Base-by-base conservation (phyloP, 2,113 vertebrate genomes). In the Martes martes region DNA sequence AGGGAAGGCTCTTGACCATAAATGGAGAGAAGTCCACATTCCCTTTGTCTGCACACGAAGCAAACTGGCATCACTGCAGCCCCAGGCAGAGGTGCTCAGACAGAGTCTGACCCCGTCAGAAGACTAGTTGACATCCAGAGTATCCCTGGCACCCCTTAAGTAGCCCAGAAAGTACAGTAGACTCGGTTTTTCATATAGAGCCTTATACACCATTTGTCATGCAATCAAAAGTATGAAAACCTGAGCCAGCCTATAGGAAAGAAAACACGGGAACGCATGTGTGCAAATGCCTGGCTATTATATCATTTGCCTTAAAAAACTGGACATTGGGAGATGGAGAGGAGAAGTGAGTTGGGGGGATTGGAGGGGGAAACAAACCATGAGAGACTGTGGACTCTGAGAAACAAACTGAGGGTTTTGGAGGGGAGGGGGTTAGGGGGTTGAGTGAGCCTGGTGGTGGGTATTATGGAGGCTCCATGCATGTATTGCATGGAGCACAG, bases 11-110 rank as follows among this genome's bases (percentile, higher is more conserved):
- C n/a, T 47, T 50, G 23, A 6, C 73, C 33, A 11, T 0, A 0
- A 36, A 7, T 0, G 10, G 31, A 55, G 15, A 24, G 14, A 10
- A 88, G 21, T 2, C 21, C 59, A 19, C 8, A 26, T 42, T 1
- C 28, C 4, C 10, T 18, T 6, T 16, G 19, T 21, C 33, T 5
- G 1, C 3, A 11, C 24, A 19, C 19, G n/a, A 11, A 0, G 2
- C 4, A 19, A 14, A 42, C 8, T 11, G 7, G 13, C 21, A 5
- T 21, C 61, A 3, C 65, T 36, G 19, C 26, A 2, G 1, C 14
- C 47, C 23, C 52, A 18, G 19, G 19, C 24, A 42, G 39, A 47
- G 15, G 15, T 14, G 36, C 24, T 45, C 63, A 4, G 73, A 11
- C 73, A 78, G 55, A n/a, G 19, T 63, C 2, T 7, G 42, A 61